Evolutionary conservation across 1,140 invertebrate genomes (phyloP), one percentile per base, ranked within the genome.

Genomic region (Ceratoteleas bidentatus): DNA sequence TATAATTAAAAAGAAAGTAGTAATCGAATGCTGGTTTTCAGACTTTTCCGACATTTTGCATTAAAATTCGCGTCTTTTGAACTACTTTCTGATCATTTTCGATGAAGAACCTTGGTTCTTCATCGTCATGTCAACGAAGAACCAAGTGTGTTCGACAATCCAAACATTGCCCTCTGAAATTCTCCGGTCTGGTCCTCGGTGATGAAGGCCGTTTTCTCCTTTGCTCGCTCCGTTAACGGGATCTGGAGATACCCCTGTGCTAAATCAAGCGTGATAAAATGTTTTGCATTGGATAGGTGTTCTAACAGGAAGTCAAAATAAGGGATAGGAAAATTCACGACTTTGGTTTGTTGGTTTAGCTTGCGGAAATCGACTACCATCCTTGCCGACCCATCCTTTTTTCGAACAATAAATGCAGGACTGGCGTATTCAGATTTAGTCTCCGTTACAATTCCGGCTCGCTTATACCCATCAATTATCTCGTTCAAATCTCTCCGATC

Each of bases 341-440:
- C 10, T 16, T 62, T 69, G n/a, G 90, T 92, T 0, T 87, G 61
- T 0, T 43, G 13, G 85, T 93, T 93, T 3, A 94, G 61, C 38
- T 77, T 52, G n/a, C 91, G 62, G 72, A 88, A 93, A 62, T 92
- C 89, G 0, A 90, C 79, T 36, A 85, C 61, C 72, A 75, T 75
- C n/a, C 91, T 65, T 2, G 58, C 73, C 2, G 49, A 47, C 4
- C 86, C 86, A 49, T 84, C 82, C 38, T 84, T 86, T 43, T 88
- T 90, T 0, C 54, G 53, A 4, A 75, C 87, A 7, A 88, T n/a
- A 32, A 87, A 65, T 1, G 84, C 65, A 7, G 85, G 84, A 24
- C 73, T 79, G 0, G 86, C 76, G 62, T 81, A 89, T 8, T 73
- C 40, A 0, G 75, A 83, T 15, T 70, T 36, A 0, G 72, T 74